Evolutionary conservation across 2,113 vertebrate species (phyloP), one percentile per base, ranked within the genome.

Genomic region (Talpa occidentalis): DNA sequence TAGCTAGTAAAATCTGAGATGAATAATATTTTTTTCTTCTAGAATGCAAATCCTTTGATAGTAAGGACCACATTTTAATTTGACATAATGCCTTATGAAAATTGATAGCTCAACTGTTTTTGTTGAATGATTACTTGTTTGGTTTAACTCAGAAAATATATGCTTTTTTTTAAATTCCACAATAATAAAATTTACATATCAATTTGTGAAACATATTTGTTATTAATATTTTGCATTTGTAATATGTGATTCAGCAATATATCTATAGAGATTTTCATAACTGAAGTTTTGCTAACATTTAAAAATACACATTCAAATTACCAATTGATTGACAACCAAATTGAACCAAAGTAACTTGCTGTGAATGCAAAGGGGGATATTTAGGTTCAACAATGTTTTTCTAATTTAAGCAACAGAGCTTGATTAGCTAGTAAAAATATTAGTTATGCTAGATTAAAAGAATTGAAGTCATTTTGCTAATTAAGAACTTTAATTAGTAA

Each of bases 391-490:
- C 9, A 67, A 3, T 93, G 28, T 84, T 26, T 1, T 1, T 86
- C 22, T 79, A 94, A 32, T 97, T 97, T 97, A 95, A 98, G 95
- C 30, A 97, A 76, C 42, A 96, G 90, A 76, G n/a, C 19, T 95
- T 97, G 82, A 97, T 97, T 96, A 98, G 35, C 37, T 91, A 19
- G 35, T 96, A 96, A 97, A 94, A 98, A 97, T 97, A 95, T 92
- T 94, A 95, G 79, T 94, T 97, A 95, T 97, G 67, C 59, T 96
- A 88, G 37, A 88, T 93, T 96, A 93, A 80, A 94, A 89, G 62
- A 97, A 94, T 14, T 78, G 37, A 93, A 56, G 62, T 32, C 93
- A 7, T 94, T 97, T 97, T 93, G 35, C 22, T 97, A 97, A 97
- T 97, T 96, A 97, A 97, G 32, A 91, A 10, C 52, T 94, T 97